phyloP scores from a whole-genome alignment of 2,113 vertebrate genomes.

The Chaetorhynchus papuensis region DNA sequence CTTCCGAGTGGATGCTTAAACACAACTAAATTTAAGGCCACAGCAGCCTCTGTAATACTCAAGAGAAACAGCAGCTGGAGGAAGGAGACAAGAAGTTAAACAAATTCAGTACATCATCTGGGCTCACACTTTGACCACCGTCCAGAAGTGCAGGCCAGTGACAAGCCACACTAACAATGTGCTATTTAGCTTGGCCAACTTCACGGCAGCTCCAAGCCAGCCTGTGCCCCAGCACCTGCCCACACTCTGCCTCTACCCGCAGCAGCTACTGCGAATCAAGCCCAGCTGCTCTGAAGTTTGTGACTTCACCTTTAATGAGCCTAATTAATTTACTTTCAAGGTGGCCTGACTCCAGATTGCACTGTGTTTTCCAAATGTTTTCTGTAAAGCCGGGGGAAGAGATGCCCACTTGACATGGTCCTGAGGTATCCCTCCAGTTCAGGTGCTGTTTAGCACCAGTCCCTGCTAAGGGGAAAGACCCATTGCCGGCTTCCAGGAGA shows the following conservation, averaged over 20 bases:
- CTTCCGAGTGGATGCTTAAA: rapidly evolving
- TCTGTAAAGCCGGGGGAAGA: background rate
- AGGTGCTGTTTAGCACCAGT: background rate
- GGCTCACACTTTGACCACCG: background rate
- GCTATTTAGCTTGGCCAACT: background rate
- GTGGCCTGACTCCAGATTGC: background rate
- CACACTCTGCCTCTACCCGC: background rate
- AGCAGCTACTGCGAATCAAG: background rate
- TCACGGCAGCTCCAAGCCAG: background rate
- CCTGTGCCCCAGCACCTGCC: background rate
- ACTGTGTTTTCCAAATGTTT: background rate
- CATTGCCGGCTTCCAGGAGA: background rate
- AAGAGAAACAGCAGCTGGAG: background rate
- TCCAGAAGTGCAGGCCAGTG: rapidly evolving
- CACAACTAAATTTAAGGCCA: background rate
- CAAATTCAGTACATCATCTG: background rate
- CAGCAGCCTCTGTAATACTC: background rate
- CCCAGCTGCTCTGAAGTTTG: background rate
- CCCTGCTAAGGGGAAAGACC: background rate
- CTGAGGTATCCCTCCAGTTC: background rate
- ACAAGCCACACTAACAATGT: background rate
- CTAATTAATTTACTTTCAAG: slow-evolving; percentile 32
- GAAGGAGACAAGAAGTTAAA: background rate
- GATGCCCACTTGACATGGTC: rapidly evolving
- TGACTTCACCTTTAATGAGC: background rate